These are phyloP conservation scores for Thecocarcelia acutangulata DNA, from an alignment of 2,888 invertebrate genomes.

Conservation along the genomic window DNA sequence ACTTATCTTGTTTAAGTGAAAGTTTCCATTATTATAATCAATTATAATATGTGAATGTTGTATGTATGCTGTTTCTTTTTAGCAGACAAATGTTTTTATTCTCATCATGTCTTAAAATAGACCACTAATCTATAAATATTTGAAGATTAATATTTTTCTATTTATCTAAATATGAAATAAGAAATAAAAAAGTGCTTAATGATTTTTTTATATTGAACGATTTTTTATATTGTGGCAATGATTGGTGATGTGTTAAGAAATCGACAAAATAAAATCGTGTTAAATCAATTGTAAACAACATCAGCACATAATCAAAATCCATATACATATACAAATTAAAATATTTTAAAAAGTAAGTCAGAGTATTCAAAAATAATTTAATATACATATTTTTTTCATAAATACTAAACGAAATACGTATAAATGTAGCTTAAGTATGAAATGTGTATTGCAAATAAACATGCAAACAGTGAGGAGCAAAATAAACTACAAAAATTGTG, in stretches of 20 bases:
- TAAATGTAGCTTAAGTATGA: neutral
- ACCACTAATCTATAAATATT: constrained; percentile 34
- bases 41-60: too few relatives aligned
- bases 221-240: constrained; percentile 14
- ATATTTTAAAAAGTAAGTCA: constrained; percentile 55
- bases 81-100: neutral
- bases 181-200: constrained; percentile 9
- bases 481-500: neutral
- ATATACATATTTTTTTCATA: neutral
- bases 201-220: constrained; percentile 2
- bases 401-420: neutral
- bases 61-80: too few relatives aligned
- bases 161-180: constrained; percentile 7
- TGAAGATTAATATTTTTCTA: constrained; percentile 8
- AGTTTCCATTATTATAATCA: too few relatives aligned
- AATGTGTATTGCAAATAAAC: constrained; percentile 25
- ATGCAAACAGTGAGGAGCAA: constrained; percentile 31
- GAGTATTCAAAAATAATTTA: constrained; percentile 5
- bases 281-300: constrained; percentile 77
- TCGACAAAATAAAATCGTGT: constrained; percentile 73
- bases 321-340: constrained; percentile 45
- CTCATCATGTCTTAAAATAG: constrained; percentile 17
- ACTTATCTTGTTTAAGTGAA: too few relatives aligned
- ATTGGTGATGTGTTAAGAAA: constrained; percentile 47
- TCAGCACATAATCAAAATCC: constrained; percentile 71